Conservation (phyloP, 2,113 vertebrate genomes). For the Parotia lawesii region DNA sequence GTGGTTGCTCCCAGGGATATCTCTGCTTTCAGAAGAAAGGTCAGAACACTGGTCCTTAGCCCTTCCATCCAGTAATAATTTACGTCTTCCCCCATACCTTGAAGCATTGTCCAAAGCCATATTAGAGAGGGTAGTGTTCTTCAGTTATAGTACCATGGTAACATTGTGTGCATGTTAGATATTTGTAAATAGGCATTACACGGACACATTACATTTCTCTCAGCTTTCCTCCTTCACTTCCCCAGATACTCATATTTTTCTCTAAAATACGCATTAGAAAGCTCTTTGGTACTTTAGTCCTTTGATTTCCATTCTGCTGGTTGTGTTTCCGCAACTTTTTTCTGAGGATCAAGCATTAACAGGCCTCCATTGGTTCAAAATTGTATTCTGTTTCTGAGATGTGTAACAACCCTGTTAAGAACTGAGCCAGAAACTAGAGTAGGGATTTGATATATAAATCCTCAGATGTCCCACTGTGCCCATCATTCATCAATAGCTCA, state of each 20-base stretch:
- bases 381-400: not conserved
- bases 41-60: not conserved
- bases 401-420: not conserved
- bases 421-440: not conserved
- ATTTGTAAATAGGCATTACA: not conserved
- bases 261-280: not conserved
- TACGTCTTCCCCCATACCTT: not conserved
- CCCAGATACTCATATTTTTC: not conserved
- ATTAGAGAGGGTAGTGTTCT: not conserved
- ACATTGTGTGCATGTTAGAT: not conserved
- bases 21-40: not conserved
- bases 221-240: not conserved
- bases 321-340: not conserved
- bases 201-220: not conserved
- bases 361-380: not conserved
- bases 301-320: not conserved
- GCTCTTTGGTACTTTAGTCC: not conserved
- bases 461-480: not conserved
- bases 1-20: not conserved
- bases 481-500: constrained; percentile 15
- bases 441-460: not conserved
- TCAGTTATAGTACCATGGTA: not conserved
- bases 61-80: not conserved
- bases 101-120: not conserved
- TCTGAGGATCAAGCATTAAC: not conserved